These are phyloP conservation scores for Brachionus manjavacas DNA, from an alignment of 1,140 invertebrate genomes.

Conservation along the genomic window DNA sequence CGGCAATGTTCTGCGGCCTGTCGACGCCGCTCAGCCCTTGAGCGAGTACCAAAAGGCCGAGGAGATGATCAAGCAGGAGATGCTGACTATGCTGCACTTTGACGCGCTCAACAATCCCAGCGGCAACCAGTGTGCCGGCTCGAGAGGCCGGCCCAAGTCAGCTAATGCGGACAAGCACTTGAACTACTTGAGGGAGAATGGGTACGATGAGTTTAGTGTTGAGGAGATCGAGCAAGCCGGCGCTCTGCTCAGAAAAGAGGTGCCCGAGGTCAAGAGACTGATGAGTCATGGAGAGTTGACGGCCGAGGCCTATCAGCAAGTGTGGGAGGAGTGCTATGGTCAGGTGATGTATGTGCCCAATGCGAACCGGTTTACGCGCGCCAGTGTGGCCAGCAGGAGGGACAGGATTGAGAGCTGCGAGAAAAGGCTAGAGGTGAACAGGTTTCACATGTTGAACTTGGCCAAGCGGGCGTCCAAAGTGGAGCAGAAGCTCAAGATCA, in stretches of 20 bases:
- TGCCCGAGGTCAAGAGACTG: slow-evolving; percentile 79
- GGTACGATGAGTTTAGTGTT: background rate
- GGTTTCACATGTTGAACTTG: slow-evolving; percentile 86
- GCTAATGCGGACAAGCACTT: slow-evolving; percentile 61
- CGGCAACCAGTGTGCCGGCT: slow-evolving; percentile 56
- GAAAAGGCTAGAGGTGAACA: slow-evolving; percentile 82
- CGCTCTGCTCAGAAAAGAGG: slow-evolving; percentile 67
- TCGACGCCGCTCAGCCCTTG: slow-evolving; percentile 59
- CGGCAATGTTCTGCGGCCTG: slow-evolving; percentile 70
- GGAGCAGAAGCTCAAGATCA: slow-evolving; percentile 91
- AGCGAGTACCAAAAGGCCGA: slow-evolving; percentile 72
- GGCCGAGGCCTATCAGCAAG: slow-evolving; percentile 71
- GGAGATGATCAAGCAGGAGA: slow-evolving; percentile 92
- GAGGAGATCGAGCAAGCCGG: background rate
- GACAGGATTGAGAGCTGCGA: slow-evolving; percentile 87
- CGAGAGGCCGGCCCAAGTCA: slow-evolving; percentile 48
- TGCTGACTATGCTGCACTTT: slow-evolving; percentile 88
- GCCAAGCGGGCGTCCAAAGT: slow-evolving; percentile 92
- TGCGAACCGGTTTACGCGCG: slow-evolving; percentile 83
- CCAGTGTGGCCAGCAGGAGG: slow-evolving; percentile 88
- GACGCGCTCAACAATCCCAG: slow-evolving; percentile 61
- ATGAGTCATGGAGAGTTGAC: slow-evolving; percentile 91
- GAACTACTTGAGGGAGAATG: slow-evolving; percentile 62
- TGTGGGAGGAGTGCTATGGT: slow-evolving; percentile 85
- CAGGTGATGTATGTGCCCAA: slow-evolving; percentile 79